Evolutionary conservation across 2,797 vertebrate genomes (phyloP), one percentile per base, ranked within the genome.

Genomic region (Rhadinocentrus ornatus): DNA sequence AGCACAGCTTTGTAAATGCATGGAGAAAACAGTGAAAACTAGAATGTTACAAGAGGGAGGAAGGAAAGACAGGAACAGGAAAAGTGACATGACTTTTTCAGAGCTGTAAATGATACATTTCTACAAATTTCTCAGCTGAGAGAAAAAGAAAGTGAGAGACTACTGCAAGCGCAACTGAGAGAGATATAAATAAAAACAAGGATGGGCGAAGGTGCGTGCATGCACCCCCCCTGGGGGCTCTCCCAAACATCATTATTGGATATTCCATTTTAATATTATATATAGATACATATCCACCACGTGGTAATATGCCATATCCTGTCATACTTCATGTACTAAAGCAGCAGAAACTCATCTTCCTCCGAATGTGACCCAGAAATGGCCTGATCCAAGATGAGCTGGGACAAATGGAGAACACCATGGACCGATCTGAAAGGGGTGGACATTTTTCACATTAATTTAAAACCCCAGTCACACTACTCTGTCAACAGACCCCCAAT

Each of bases 1-100:
- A 98, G 96, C 96, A 95, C 93, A 96, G 94, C 95, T 96, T 96
- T 97, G 96, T 96, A 97, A 98, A 99, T 96, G 97, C 96, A 97
- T 94, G 83, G 81, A 95, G 91, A 93, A 91, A 94, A 95, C 93
- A 94, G 94, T 95, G 96, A 94, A 96, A 96, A 96, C 93, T 92
- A 94, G 85, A 93, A 94, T 91, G 95, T 96, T 96, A 96, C 86
- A 46, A 46, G 7, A n/a, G 44, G 44, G 15, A 85, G 75, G 80
- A 83, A 72, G 84, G 81, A 91, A 90, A 91, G 68, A 87, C 77
- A 93, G 86, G 81, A 86, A 88, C 87, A 93, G 86, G 39, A 91
- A 83, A 87, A 73, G 79, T 85, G 84, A 94, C 22, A 55, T 83
- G 92, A 95, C 85, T 60, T 74, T 78, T 75, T 80, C 89, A 91